Evolutionary conservation across 1,140 invertebrate species (phyloP).

Genomic region (Gerris buenoi): DNA sequence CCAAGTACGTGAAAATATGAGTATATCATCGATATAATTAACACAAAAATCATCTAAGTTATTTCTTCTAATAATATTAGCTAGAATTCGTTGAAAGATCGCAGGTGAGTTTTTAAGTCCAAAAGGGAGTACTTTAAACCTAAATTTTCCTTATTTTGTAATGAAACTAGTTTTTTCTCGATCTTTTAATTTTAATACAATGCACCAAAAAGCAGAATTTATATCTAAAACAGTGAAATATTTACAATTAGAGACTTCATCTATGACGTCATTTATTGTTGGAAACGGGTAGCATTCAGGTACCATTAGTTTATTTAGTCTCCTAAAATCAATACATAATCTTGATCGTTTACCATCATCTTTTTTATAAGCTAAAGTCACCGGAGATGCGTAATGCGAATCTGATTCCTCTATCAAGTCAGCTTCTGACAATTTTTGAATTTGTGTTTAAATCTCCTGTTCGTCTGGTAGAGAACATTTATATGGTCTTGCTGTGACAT

Average conservation of each 20-base stretch:
- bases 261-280: conserved; percentile 16
- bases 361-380: conserved; percentile 15
- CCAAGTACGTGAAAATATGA: conserved; percentile 21
- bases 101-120: conserved; percentile 15
- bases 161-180: conserved; percentile 20
- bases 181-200: conserved; percentile 19
- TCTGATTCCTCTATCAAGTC: conserved; percentile 15
- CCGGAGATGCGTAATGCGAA: conserved; percentile 15
- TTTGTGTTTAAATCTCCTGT: conserved; percentile 15
- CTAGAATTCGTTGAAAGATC: conserved; percentile 30
- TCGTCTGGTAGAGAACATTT: conserved; percentile 12
- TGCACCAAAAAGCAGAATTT: conserved; percentile 22
- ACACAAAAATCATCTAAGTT: conserved; percentile 33
- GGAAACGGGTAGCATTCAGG: conserved; percentile 18
- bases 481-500: conserved; percentile 10
- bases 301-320: conserved; percentile 13
- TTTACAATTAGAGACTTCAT: conserved; percentile 14
- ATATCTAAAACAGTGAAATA: conserved; percentile 19
- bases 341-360: conserved; percentile 12
- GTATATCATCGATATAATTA: conserved; percentile 25
- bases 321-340: conserved; percentile 18
- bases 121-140: conserved; percentile 19
- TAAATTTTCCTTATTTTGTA: conserved; percentile 18
- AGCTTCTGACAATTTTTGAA: conserved; percentile 14
- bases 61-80: conserved; percentile 30